These are phyloP conservation scores for Battus philenor DNA, from an alignment of 1,140 invertebrate genomes.

Conservation along the genomic window DNA sequence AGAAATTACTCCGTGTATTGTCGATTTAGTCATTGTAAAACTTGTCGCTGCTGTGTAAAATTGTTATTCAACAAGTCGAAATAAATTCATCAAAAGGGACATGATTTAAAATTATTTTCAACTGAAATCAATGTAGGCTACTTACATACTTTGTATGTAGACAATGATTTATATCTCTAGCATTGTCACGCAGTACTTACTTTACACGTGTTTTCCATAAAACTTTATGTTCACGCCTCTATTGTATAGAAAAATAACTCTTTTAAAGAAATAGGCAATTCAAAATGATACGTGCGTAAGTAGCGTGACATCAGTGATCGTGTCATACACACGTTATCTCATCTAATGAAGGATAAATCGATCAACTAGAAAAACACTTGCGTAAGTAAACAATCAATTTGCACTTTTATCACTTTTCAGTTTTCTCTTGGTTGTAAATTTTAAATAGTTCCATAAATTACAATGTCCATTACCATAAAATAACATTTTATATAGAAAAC, in stretches of 20 bases:
- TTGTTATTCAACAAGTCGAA: no score
- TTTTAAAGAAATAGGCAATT: constrained; percentile 57
- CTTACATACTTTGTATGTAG: constrained; percentile 10
- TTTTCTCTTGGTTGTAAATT: background rate
- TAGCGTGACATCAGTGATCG: constrained; percentile 35
- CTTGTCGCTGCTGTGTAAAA: no score
- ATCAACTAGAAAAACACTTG: constrained; percentile 3
- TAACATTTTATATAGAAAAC: background rate
- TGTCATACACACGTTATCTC: constrained; percentile 28
- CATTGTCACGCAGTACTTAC: constrained; percentile 25
- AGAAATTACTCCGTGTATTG: no score
- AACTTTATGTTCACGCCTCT: constrained; percentile 59
- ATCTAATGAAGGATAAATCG: constrained; percentile 19
- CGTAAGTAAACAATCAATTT: constrained; percentile 15
- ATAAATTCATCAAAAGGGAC: no score
- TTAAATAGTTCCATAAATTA: background rate
- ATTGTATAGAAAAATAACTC: constrained; percentile 57
- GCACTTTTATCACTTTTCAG: background rate
- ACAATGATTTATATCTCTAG: constrained; percentile 9
- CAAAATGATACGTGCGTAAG: constrained; percentile 43
- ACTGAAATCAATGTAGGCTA: constrained; percentile 7
- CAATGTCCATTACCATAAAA: background rate
- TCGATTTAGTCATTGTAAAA: no score
- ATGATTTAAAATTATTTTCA: constrained; percentile 7
- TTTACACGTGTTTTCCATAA: constrained; percentile 67